Evolutionary conservation across 2,113 vertebrate species (phyloP).

Genomic region (Oncorhynchus clarkii): DNA sequence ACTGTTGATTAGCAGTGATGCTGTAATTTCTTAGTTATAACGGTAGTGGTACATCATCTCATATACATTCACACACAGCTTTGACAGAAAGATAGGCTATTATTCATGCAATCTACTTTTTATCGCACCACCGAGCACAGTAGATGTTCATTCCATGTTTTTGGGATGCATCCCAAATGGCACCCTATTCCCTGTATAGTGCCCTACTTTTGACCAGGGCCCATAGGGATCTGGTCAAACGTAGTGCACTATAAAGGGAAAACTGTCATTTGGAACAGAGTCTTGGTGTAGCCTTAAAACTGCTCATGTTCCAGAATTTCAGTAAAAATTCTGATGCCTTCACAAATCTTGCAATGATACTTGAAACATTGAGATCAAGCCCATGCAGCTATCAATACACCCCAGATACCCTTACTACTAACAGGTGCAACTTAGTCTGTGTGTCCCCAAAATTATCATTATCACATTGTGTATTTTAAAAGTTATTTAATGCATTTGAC

Average conservation of each 20-base stretch:
- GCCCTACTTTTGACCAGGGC: too few relatives aligned
- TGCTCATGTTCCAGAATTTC: slow-evolving; percentile 3
- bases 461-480: neutral
- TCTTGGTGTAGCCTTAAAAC: slow-evolving; percentile 20
- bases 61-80: slow-evolving; percentile 6
- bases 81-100: slow-evolving; percentile 5
- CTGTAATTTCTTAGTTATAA: neutral
- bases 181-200: too few relatives aligned
- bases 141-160: neutral
- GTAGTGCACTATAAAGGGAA: neutral
- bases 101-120: slow-evolving; percentile 21
- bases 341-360: slow-evolving; percentile 29
- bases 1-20: neutral
- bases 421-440: neutral
- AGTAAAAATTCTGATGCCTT: slow-evolving; percentile 36
- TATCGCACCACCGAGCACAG: slow-evolving; percentile 14
- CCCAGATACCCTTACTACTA: neutral
- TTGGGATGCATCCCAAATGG: neutral
- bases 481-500: neutral
- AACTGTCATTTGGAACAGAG: neutral
- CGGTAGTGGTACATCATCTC: neutral
- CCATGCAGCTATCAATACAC: slow-evolving; percentile 5
- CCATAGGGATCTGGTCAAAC: too few relatives aligned
- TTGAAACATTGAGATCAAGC: slow-evolving; percentile 37
- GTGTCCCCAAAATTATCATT: neutral